phyloP scores from a whole-genome alignment of 1,140 invertebrate species.

The Euglossa dilemma region DNA sequence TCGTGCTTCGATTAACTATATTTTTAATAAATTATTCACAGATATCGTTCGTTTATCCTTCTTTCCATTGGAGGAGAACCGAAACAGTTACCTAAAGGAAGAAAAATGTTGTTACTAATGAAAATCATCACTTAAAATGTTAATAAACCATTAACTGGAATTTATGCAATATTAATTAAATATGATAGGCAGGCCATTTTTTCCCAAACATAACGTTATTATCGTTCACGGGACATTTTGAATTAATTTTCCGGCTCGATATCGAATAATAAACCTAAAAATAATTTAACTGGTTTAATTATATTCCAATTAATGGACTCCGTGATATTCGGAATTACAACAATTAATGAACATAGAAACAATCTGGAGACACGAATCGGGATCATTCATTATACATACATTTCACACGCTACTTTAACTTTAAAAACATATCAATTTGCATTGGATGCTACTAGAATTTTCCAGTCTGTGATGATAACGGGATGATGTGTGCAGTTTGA shows the following conservation, averaged over 20 bases:
- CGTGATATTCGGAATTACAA: not conserved
- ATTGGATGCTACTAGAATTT: not conserved
- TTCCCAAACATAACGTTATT: not conserved
- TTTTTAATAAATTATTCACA: not conserved
- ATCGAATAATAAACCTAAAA: not conserved
- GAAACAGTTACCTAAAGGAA: not conserved
- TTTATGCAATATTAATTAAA: not conserved
- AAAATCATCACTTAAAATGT: not conserved
- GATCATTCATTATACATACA: not conserved
- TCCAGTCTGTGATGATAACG: slow-evolving; percentile 7
- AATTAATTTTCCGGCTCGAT: not conserved
- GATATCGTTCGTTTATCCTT: not conserved
- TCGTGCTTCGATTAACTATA: not conserved
- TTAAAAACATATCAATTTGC: not conserved
- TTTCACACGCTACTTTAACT: not conserved
- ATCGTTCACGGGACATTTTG: not conserved
- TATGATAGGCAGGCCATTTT: not conserved
- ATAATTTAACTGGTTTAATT: not conserved
- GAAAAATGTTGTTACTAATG: not conserved
- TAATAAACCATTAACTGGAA: not conserved
- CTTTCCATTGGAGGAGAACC: not conserved
- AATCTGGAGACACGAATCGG: not conserved
- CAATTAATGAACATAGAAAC: not conserved
- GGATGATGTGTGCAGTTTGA: not conserved
- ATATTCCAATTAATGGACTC: not conserved